phyloP scores from a whole-genome alignment of 2,797 vertebrate species.

The Falco naumanni region DNA sequence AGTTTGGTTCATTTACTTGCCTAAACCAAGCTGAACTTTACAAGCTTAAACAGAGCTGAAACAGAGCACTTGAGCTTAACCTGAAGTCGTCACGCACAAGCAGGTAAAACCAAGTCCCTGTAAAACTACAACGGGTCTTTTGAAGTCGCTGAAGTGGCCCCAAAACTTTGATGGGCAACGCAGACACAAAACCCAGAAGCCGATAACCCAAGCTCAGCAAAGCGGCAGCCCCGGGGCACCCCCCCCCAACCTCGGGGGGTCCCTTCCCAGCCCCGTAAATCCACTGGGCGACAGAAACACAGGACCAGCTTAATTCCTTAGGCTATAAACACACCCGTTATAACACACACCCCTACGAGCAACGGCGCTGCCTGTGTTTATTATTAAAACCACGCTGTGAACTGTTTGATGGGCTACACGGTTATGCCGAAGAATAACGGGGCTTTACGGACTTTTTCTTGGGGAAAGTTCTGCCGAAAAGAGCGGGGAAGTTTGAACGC shows the following conservation, averaged over 20 bases:
- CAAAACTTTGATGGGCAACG: accelerated
- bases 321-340: accelerated
- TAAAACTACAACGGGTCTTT: accelerated
- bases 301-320: background rate
- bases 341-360: accelerated
- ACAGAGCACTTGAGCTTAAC: background rate
- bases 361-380: background rate
- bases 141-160: background rate
- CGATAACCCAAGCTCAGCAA: too few relatives aligned
- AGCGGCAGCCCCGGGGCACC: accelerated
- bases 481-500: accelerated
- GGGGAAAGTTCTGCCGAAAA: background rate
- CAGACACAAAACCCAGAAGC: background rate
- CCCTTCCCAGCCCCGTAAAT: background rate
- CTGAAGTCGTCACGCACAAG: accelerated
- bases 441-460: background rate
- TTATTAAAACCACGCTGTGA: accelerated
- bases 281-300: background rate
- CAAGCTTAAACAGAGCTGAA: background rate
- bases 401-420: accelerated
- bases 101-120: background rate
- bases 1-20: background rate
- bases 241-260: background rate
- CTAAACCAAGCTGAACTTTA: too few relatives aligned
- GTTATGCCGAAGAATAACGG: background rate